Conservation (phyloP, 30 jellyfish, hydroid and myxozoan genomes). For the Mastigias papua region DNA sequence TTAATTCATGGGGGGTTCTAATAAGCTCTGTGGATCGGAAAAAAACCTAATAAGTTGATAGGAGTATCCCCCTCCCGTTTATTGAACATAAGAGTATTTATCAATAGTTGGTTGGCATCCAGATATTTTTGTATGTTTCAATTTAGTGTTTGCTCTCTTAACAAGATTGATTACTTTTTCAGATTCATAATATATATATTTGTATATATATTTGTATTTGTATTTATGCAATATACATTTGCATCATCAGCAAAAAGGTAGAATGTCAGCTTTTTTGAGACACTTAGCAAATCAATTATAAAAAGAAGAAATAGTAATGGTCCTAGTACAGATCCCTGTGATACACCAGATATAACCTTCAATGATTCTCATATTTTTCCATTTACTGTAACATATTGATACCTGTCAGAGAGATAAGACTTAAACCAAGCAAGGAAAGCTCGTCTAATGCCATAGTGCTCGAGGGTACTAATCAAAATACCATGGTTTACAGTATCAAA, state of each 20-base stretch:
- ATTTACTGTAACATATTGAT: background rate
- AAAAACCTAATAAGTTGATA: no score
- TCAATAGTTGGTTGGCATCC: no score
- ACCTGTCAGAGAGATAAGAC: background rate
- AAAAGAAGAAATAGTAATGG: background rate
- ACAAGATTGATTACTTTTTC: background rate
- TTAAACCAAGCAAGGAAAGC: background rate
- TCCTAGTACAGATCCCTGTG: background rate
- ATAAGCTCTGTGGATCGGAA: no score
- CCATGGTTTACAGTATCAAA: constrained; percentile 67
- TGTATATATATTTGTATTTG: no score
- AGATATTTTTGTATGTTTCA: no score
- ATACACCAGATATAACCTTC: background rate
- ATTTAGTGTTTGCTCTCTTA: background rate
- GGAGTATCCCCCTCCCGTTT: no score
- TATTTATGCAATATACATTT: no score
- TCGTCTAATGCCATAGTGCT: constrained; percentile 70
- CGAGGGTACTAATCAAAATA: constrained; percentile 43
- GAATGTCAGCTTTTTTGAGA: background rate
- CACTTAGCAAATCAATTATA: background rate
- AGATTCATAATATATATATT: background rate
- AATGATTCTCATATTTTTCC: background rate
- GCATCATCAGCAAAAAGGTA: background rate
- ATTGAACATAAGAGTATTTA: no score
- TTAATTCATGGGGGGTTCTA: no score